Base-by-base conservation (phyloP, 2,888 invertebrate species). In the Herminia tarsipennalis region DNA sequence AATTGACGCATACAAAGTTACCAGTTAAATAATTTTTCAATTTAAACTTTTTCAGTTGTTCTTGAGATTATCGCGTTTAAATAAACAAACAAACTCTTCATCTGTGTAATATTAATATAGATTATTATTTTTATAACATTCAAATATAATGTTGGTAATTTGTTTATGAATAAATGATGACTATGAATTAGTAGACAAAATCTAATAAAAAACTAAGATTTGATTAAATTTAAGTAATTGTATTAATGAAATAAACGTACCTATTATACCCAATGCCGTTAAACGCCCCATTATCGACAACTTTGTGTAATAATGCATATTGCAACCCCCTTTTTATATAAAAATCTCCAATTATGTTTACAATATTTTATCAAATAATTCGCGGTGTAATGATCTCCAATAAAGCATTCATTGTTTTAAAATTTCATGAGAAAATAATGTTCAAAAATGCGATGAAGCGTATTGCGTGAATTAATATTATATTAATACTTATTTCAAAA, bases 221-320 rank as follows among this genome's bases (percentile, higher is more conserved):
- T 6, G 5, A 2, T 18, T 6, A 8, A 32, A 6, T 9, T 12
- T 3, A 3, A 10, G 2, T 13, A 1, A 13, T 6, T 18, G 2
- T 18, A 9, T n/a, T 8, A 30, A 17, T 21, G 1, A 20, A 34
- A 18, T 9, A 14, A 40, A 40, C 51, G 75, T 64, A 86, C 87
- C 83, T 73, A 87, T 67, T 37, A 86, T 58, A 64, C 82, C 83
- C 76, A 87, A 77, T 57, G 76, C 82, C 66, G 78, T 73, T 45
- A 73, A 46, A 55, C 78, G 78, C 79, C 85, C 86, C 87, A 87
- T 87, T 48, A 66, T 73, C 50, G 72, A 67, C 74, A 70, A 65
- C 70, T 59, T 66, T 73, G 70, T 81, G 77, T 69, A 32, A 24
- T 12, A 36, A 24, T 10, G 3, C 3, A 39, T 13, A 21, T 2